phyloP scores from a whole-genome alignment of 2,888 invertebrate species.

The Rutpela maculata region DNA sequence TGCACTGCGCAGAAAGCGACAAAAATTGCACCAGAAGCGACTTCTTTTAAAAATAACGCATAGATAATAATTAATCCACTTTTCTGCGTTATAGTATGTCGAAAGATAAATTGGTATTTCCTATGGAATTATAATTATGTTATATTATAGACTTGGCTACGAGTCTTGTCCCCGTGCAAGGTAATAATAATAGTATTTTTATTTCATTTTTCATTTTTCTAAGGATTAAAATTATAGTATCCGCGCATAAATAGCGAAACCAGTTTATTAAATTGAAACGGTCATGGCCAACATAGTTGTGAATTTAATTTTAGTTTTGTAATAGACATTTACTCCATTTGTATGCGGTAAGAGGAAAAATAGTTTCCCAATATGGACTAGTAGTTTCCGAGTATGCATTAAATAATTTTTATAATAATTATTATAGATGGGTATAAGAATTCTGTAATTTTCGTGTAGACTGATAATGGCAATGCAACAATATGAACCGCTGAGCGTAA shows the following conservation, averaged over 20 bases:
- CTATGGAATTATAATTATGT: slow-evolving; percentile 1
- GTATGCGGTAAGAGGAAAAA: background rate
- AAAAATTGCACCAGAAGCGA: background rate
- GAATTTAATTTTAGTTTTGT: slow-evolving; percentile 8
- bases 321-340: background rate
- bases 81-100: background rate
- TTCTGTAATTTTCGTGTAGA: too few relatives aligned
- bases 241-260: slow-evolving; percentile 5
- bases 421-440: too few relatives aligned
- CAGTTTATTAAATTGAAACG: slow-evolving; percentile 22
- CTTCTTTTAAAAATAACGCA: background rate
- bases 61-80: background rate
- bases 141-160: background rate
- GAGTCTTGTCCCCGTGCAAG: background rate
- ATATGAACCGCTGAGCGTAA: too few relatives aligned
- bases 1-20: background rate
- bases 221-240: slow-evolving; percentile 1
- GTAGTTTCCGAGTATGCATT: too few relatives aligned
- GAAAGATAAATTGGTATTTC: background rate
- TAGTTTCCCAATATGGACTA: background rate
- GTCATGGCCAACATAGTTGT: slow-evolving; percentile 28
- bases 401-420: too few relatives aligned
- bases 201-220: slow-evolving; percentile 13
- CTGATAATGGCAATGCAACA: too few relatives aligned
- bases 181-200: background rate